Evolutionary conservation across 2,888 invertebrate species (phyloP), one percentile per base, ranked within the genome.

Genomic region (Acrocera orbiculus): DNA sequence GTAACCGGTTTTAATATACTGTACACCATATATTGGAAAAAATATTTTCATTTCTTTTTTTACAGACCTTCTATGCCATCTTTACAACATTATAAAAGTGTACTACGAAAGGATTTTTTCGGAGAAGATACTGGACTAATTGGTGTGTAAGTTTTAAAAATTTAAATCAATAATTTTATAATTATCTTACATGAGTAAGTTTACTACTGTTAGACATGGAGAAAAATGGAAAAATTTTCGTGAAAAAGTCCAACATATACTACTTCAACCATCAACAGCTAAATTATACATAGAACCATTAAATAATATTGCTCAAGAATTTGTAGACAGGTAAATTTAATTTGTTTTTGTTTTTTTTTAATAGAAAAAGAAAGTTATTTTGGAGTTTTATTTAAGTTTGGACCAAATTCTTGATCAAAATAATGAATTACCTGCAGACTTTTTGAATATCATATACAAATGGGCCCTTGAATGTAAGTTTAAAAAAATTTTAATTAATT

Each of bases 391-490:
- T n/a, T n/a, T n/a, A n/a, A 77, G 78, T 58, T 70, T 78, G 62
- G 72, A 73, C 46, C 57, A 52, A 46, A 69, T 70, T 36, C 55
- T 66, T 20, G 69, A 77, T 45, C 65, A 66, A 33, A 65, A 71
- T 34, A 65, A 69, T 7, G 81, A 85, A 56, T 63, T 87, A 51
- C 81, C 83, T 0, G 68, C 67, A 17, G 76, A 86, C 52, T 86
- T 90, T 50, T 74, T 81, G 47, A 85, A 85, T 48, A 85, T 87
- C 59, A 74, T 89, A 37, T 82, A 85, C 56, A 78, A 85, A 52
- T 92, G 92, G 92, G 83, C 87, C 10, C 62, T 92, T 24, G 90
- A 92, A 68, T 89, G 92, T 82, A 61, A 72, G 76, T 70, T 35
- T 37, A 36, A 26, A 34, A 27, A 31, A 23, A 35, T 22, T 22